Evolutionary conservation across 2,888 invertebrate genomes (phyloP).

Genomic region (Meiosimyza platycephala): DNA sequence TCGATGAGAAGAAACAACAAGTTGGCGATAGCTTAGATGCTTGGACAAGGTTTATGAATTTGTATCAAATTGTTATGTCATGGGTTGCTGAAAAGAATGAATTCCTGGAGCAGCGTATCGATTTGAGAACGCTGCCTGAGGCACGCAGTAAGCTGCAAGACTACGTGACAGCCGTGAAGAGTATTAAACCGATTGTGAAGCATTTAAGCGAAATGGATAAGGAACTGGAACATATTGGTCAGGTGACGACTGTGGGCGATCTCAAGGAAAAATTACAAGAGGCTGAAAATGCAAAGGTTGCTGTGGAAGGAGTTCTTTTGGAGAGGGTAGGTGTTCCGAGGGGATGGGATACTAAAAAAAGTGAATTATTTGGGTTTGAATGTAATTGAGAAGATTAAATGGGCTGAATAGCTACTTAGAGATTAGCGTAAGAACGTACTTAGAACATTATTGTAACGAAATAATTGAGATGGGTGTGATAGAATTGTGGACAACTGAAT

Average conservation of each 20-base stretch:
- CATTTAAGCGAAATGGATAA: slow-evolving; percentile 92
- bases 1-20: slow-evolving; percentile 85
- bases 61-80: slow-evolving; percentile 82
- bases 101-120: slow-evolving; percentile 83
- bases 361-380: too few species aligned
- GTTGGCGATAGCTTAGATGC: slow-evolving; percentile 90
- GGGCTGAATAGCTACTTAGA: too few species aligned
- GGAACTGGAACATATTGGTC: slow-evolving; percentile 86
- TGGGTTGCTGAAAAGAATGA: slow-evolving; percentile 87
- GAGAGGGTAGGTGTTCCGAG: slow-evolving; percentile 77
- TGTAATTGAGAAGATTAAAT: too few species aligned
- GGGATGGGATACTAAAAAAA: too few species aligned
- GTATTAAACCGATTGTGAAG: slow-evolving; percentile 87
- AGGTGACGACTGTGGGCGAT: slow-evolving; percentile 86
- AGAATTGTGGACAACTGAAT: too few species aligned
- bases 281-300: slow-evolving; percentile 87
- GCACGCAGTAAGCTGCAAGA: slow-evolving; percentile 87
- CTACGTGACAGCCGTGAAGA: slow-evolving; percentile 89
- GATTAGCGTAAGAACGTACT: too few species aligned
- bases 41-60: slow-evolving; percentile 85
- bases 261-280: slow-evolving; percentile 86
- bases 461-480: too few species aligned
- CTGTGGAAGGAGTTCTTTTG: slow-evolving; percentile 84
- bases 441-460: too few species aligned
- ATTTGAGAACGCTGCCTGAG: slow-evolving; percentile 82